Evolutionary conservation across 2,113 vertebrate genomes (phyloP).

Genomic region (Lasiurus borealis): DNA sequence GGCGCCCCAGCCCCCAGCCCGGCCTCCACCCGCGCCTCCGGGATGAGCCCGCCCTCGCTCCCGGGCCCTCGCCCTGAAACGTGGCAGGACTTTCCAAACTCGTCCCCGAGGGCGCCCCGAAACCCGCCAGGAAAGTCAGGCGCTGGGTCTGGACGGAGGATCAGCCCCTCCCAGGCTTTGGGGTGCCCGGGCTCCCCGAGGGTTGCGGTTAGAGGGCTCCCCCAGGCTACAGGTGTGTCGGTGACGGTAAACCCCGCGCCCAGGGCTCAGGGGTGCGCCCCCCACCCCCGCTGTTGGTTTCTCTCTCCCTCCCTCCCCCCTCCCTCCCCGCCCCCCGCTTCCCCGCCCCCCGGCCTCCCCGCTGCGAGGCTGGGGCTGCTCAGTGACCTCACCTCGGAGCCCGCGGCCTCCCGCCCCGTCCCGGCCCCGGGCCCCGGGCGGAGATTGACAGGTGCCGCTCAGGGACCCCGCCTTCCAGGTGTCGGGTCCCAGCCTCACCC

Average conservation of each 20-base stretch:
- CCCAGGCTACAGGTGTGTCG: no score
- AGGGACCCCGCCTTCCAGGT: constrained; percentile 76
- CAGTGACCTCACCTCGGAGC: constrained; percentile 74
- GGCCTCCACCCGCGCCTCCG: background rate
- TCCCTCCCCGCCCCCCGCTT: background rate
- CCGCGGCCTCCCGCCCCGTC: constrained; percentile 55
- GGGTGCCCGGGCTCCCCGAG: no score
- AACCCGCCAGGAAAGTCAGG: background rate
- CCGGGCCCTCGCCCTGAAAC: background rate
- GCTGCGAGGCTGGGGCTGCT: no score
- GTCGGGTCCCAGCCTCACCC: constrained; percentile 1
- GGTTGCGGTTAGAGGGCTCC: no score
- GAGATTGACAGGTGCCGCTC: constrained; percentile 80
- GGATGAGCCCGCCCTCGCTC: background rate
- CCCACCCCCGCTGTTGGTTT: background rate
- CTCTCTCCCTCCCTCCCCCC: background rate
- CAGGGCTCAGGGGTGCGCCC: background rate
- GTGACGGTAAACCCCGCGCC: no score
- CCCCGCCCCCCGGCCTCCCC: background rate
- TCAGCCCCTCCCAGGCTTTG: background rate
- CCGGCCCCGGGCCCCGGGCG: background rate
- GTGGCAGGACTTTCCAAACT: constrained; percentile 48
- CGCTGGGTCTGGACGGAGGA: background rate
- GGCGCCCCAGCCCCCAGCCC: background rate
- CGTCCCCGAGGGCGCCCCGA: background rate